Conservation (phyloP, 1,140 invertebrate species). For the Amphibalanus amphitrite region DNA sequence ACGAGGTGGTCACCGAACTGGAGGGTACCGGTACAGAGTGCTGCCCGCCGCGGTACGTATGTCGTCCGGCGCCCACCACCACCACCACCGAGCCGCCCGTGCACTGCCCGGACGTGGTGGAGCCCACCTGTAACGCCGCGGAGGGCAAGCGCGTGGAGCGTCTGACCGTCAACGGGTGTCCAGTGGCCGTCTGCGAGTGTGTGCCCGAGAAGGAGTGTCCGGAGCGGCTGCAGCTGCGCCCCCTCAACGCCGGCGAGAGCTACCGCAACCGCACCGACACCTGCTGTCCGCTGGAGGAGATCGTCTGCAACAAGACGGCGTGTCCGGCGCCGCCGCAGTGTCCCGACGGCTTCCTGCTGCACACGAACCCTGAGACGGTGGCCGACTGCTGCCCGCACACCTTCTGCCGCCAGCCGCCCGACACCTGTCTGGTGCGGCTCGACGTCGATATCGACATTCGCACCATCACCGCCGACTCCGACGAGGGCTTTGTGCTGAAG, state of each 20-base stretch:
- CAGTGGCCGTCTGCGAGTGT: slow-evolving; percentile 28
- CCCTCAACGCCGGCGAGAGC: background rate
- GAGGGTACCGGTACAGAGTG: slow-evolving; percentile 38
- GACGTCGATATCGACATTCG: background rate
- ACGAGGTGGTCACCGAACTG: slow-evolving; percentile 32
- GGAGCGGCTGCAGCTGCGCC: background rate
- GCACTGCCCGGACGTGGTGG: slow-evolving; percentile 38
- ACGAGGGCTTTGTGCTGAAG: background rate
- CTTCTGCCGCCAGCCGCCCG: background rate
- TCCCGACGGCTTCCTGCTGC: background rate
- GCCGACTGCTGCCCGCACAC: slow-evolving; percentile 1
- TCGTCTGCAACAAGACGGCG: background rate
- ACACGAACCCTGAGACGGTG: background rate
- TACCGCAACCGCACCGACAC: background rate
- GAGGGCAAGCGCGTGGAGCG: slow-evolving; percentile 46
- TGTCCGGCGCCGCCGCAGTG: slow-evolving; percentile 7
- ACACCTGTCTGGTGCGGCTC: slow-evolving; percentile 4
- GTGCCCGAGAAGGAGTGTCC: slow-evolving; percentile 45
- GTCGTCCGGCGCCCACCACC: slow-evolving; percentile 31
- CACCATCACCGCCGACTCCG: background rate
- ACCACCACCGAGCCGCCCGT: slow-evolving; percentile 30
- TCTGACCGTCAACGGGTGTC: slow-evolving; percentile 25
- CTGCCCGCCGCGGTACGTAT: slow-evolving; percentile 43
- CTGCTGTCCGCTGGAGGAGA: background rate
- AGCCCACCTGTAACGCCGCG: slow-evolving; percentile 42